These are phyloP conservation scores for Macaria notata DNA, from an alignment of 2,888 invertebrate species.

Conservation along the genomic window DNA sequence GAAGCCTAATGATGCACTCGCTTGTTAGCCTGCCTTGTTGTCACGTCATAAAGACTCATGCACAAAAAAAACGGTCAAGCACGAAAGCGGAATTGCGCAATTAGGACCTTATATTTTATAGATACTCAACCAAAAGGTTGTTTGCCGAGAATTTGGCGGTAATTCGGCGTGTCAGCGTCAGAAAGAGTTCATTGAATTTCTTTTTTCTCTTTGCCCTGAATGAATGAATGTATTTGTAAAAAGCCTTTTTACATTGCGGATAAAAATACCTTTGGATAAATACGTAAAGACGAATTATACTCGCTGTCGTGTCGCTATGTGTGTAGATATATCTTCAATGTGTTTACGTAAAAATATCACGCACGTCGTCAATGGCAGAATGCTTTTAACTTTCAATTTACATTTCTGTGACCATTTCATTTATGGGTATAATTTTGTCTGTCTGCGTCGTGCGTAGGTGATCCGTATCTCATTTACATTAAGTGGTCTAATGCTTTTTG, in stretches of 20 bases:
- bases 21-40: conserved; percentile 62
- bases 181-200: conserved; percentile 18
- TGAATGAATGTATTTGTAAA: conserved; percentile 13
- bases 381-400: conserved; percentile 12
- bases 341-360: not conserved
- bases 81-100: conserved; percentile 33
- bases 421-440: conserved; percentile 1
- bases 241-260: conserved; percentile 6
- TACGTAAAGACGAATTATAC: not conserved
- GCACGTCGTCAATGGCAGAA: conserved; percentile 4
- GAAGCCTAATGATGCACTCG: conserved; percentile 62
- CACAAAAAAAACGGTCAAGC: conserved; percentile 39
- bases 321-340: too few relatives aligned
- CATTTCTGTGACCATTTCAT: conserved; percentile 6
- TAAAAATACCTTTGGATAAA: conserved; percentile 6
- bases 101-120: conserved; percentile 26
- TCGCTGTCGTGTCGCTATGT: not conserved
- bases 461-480: too few relatives aligned
- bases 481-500: conserved; percentile 6
- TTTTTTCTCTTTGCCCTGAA: conserved; percentile 12
- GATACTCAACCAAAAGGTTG: conserved; percentile 17
- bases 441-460: too few relatives aligned
- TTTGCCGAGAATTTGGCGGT: conserved; percentile 18
- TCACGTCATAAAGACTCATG: conserved; percentile 45
- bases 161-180: conserved; percentile 21